Evolutionary conservation across 1,140 invertebrate species (phyloP), one percentile per base, ranked within the genome.

Genomic region (Drosophila rufa): DNA sequence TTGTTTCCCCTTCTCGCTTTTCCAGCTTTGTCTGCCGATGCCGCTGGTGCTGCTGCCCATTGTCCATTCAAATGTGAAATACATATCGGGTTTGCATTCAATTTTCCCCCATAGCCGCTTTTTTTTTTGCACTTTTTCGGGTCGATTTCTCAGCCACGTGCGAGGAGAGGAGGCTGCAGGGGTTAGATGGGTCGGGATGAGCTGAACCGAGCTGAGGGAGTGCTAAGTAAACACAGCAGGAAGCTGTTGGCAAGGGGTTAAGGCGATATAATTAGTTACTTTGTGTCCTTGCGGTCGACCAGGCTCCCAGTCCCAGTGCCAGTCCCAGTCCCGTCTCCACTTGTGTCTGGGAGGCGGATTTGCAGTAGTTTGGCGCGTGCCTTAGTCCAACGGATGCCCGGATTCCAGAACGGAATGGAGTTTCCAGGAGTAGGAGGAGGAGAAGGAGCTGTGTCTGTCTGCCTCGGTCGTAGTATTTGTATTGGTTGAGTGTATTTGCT

Each of bases 251-350:
- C 40, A 78, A 78, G 74, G 79, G 82, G 82, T 82, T 82, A 86
- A 87, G 84, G 83, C 83, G 84, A 87, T 85, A 87, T 87, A 87
- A 87, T 87, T 87, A 87, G 83, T 87, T 87, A 87, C 83, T 89
- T 87, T 87, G 80, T 89, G 71, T 89, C 84, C 76, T 80, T 87
- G 83, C 67, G 80, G 71, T 62, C 58, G 58, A 33, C 58, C 66
- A 42, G 61, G 62, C 55, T 19, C 62, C 36, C 53, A 17, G 7
- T 47, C n/a, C 11, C 4, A n/a, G 9, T 30, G 0, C 4, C 42
- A 22, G 9, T 30, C 12, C 11, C 11, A 17, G 15, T 36, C 27
- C 45, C 30, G 5, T 55, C 55, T 46, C 38, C 73, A 56, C 50
- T 65, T 45, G 61, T 43, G 59, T 47, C 53, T 56, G 62, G 7